Evolutionary conservation across 2,888 invertebrate species (phyloP).

Genomic region (Polydrusus pterygomalis): DNA sequence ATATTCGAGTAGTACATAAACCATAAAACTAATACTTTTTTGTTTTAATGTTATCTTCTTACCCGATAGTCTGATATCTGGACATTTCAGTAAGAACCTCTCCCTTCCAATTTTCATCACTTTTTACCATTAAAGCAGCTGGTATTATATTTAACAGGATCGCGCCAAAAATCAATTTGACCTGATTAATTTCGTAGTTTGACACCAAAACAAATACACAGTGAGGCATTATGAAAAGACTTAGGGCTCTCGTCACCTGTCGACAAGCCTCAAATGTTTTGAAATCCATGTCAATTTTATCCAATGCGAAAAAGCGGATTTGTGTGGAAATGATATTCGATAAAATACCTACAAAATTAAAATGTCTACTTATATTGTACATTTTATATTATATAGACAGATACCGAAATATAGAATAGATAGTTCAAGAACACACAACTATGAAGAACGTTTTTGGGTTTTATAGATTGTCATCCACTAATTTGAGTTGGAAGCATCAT

Average conservation of each 20-base stretch:
- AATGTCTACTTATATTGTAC: too few species aligned
- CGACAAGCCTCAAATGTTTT: slow-evolving; percentile 57
- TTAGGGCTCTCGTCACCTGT: slow-evolving; percentile 59
- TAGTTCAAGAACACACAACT: too few species aligned
- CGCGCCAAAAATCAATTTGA: slow-evolving; percentile 57
- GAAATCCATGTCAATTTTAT: slow-evolving; percentile 57
- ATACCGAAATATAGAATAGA: too few species aligned
- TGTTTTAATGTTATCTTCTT: background rate
- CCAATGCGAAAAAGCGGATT: slow-evolving; percentile 55
- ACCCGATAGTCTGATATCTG: slow-evolving; percentile 59
- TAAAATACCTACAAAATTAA: slow-evolving; percentile 56
- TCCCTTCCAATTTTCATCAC: slow-evolving; percentile 28
- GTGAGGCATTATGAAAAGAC: slow-evolving; percentile 60
- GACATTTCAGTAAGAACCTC: slow-evolving; percentile 48
- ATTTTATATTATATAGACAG: too few species aligned
- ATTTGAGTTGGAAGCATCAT: too few species aligned
- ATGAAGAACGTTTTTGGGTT: too few species aligned
- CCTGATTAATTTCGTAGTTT: slow-evolving; percentile 54
- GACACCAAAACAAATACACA: slow-evolving; percentile 55
- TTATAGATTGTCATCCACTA: too few species aligned
- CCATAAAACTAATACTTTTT: too few species aligned
- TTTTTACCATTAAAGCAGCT: slow-evolving; percentile 56
- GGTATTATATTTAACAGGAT: slow-evolving; percentile 61
- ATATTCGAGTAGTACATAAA: too few species aligned
- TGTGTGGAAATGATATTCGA: slow-evolving; percentile 59